phyloP scores from a whole-genome alignment of 2,888 invertebrate species.

The Ophion costatus region DNA sequence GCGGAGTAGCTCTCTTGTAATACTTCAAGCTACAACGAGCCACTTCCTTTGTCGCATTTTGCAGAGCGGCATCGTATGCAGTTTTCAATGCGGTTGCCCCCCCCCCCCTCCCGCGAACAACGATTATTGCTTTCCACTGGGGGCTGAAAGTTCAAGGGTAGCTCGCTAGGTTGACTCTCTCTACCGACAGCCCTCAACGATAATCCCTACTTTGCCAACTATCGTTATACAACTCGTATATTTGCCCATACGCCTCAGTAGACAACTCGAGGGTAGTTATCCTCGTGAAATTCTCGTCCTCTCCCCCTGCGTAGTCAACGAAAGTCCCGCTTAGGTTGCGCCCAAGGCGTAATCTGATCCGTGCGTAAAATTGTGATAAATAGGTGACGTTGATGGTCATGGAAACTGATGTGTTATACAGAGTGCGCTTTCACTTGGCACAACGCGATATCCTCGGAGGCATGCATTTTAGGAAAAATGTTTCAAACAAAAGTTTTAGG shows the following conservation, averaged over 20 bases:
- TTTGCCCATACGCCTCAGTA: background rate
- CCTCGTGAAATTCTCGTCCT: constrained; percentile 3
- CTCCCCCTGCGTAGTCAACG: constrained; percentile 20
- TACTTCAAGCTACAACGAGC: background rate
- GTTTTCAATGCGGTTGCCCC: constrained; percentile 27
- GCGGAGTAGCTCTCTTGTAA: no score
- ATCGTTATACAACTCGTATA: constrained; percentile 30
- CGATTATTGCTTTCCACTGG: constrained; percentile 27
- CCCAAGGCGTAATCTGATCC: background rate
- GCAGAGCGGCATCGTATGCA: constrained; percentile 11
- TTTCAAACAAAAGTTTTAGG: no score
- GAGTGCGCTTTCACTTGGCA: no score
- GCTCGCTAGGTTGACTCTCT: background rate
- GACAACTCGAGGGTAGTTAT: constrained; percentile 27
- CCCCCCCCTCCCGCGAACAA: background rate
- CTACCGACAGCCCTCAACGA: constrained; percentile 19
- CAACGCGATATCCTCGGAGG: no score
- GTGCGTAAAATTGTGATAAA: background rate
- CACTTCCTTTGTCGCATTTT: constrained; percentile 25
- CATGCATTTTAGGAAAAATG: no score
- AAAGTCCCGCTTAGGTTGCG: constrained; percentile 37
- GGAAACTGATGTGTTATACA: no score
- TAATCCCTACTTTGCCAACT: constrained; percentile 52
- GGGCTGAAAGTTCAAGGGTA: constrained; percentile 36
- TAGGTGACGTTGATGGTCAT: no score